These are phyloP conservation scores for Octodon degus DNA, from an alignment of 2,113 vertebrate genomes.

Conservation along the genomic window DNA sequence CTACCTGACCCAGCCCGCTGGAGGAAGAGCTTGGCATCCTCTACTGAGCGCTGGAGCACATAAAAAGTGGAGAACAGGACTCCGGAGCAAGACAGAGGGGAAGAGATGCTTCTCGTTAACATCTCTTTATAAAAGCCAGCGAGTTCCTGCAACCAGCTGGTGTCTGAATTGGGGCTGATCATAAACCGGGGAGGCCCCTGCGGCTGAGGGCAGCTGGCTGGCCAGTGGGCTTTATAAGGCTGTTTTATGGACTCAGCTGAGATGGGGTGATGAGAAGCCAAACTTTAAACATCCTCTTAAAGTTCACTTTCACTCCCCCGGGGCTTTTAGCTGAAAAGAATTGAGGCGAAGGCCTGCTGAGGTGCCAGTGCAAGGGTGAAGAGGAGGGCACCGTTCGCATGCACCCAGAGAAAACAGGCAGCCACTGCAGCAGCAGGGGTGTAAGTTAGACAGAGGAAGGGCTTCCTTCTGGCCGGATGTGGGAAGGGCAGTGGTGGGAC, in stretches of 20 bases:
- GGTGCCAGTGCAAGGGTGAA: background rate
- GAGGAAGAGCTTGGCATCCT: background rate
- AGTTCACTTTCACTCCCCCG: slow-evolving; percentile 68
- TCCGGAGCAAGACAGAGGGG: slow-evolving; percentile 56
- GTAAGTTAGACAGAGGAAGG: slow-evolving; percentile 14
- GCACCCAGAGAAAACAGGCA: background rate
- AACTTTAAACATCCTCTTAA: slow-evolving; percentile 81
- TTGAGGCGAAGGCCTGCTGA: slow-evolving; percentile 44
- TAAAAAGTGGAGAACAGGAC: background rate
- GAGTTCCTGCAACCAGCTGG: slow-evolving; percentile 80
- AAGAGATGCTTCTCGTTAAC: slow-evolving; percentile 79
- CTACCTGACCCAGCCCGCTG: background rate
- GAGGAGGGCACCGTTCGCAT: background rate
- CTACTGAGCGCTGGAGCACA: background rate
- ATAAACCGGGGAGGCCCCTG: slow-evolving; percentile 75
- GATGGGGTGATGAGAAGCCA: slow-evolving; percentile 82
- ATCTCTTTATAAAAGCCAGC: slow-evolving; percentile 75
- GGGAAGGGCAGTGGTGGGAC: background rate
- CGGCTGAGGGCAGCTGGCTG: slow-evolving; percentile 77
- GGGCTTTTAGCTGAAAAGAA: slow-evolving; percentile 45
- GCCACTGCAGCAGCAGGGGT: background rate
- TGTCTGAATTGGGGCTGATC: slow-evolving; percentile 73
- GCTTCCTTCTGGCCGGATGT: background rate
- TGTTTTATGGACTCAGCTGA: slow-evolving; percentile 82
- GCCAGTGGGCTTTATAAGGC: slow-evolving; percentile 81